Conservation (phyloP, 2,113 vertebrate species). For the Macheiramphus alcinus region DNA sequence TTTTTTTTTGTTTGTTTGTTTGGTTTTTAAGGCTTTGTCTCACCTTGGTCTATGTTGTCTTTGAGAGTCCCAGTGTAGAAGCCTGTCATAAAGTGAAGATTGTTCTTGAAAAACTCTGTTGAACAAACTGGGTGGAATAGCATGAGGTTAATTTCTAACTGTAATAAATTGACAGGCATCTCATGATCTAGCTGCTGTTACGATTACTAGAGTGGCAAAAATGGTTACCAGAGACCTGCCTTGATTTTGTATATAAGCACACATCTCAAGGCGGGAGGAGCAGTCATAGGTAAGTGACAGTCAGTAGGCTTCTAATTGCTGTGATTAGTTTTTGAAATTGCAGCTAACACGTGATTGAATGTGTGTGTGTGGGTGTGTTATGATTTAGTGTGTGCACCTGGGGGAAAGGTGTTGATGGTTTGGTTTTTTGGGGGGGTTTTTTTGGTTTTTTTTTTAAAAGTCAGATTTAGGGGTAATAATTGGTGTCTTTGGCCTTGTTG, state of each 20-base stretch:
- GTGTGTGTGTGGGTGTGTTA: neutral
- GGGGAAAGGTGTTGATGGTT: neutral
- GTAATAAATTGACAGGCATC: too few relatives aligned
- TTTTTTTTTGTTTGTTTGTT: too few relatives aligned
- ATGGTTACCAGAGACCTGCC: neutral
- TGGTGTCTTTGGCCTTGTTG: neutral
- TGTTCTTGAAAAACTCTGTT: neutral
- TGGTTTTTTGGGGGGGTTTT: too few relatives aligned
- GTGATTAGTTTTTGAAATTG: too few relatives aligned
- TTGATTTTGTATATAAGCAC: neutral
- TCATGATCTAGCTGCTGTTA: neutral
- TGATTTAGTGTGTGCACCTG: neutral
- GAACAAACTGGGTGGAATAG: neutral
- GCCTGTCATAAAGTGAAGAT: neutral
- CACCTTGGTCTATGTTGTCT: neutral
- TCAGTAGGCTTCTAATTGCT: neutral
- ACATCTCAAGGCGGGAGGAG: neutral
- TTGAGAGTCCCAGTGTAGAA: neutral
- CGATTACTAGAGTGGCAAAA: neutral
- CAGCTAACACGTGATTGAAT: neutral
- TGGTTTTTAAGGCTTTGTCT: neutral
- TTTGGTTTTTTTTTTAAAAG: neutral
- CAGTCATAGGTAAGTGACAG: neutral
- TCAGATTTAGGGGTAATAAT: neutral
- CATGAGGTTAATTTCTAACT: neutral